Evolutionary conservation across 2,888 invertebrate genomes (phyloP).

Genomic region (Amphipoea oculea): DNA sequence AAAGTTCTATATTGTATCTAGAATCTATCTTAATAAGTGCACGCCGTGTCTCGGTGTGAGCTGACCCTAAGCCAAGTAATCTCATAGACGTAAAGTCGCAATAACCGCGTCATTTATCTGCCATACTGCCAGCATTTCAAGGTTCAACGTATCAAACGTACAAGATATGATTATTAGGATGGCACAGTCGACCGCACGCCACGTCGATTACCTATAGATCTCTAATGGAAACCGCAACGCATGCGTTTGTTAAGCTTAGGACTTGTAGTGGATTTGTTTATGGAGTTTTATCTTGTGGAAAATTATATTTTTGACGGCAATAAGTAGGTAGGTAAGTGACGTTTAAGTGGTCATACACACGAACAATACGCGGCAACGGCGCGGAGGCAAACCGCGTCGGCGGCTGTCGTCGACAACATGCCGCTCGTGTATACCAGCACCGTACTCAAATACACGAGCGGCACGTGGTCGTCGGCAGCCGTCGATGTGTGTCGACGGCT

Average conservation of each 20-base stretch:
- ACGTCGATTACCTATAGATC: slow-evolving; percentile 82
- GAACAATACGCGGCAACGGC: background rate
- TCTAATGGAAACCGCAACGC: slow-evolving; percentile 83
- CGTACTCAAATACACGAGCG: background rate
- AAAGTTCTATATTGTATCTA: background rate
- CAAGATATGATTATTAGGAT: slow-evolving; percentile 85
- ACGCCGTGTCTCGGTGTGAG: background rate
- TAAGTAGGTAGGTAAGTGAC: too few species aligned
- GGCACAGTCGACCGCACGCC: slow-evolving; percentile 86
- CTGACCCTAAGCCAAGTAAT: slow-evolving; percentile 34
- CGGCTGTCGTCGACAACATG: too few species aligned
- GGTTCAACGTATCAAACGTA: slow-evolving; percentile 79
- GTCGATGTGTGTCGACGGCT: background rate
- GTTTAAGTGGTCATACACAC: background rate
- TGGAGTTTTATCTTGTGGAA: background rate
- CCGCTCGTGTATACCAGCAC: background rate
- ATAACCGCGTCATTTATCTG: slow-evolving; percentile 60
- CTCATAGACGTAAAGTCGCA: slow-evolving; percentile 42
- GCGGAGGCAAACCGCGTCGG: background rate
- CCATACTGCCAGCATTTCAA: slow-evolving; percentile 76
- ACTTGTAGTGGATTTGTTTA: slow-evolving; percentile 13
- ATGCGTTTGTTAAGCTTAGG: slow-evolving; percentile 62
- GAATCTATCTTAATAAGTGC: background rate
- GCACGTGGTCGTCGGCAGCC: background rate
- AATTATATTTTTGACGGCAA: background rate